These are phyloP conservation scores for Ceramica pisi DNA, from an alignment of 2,888 invertebrate genomes.

Conservation along the genomic window DNA sequence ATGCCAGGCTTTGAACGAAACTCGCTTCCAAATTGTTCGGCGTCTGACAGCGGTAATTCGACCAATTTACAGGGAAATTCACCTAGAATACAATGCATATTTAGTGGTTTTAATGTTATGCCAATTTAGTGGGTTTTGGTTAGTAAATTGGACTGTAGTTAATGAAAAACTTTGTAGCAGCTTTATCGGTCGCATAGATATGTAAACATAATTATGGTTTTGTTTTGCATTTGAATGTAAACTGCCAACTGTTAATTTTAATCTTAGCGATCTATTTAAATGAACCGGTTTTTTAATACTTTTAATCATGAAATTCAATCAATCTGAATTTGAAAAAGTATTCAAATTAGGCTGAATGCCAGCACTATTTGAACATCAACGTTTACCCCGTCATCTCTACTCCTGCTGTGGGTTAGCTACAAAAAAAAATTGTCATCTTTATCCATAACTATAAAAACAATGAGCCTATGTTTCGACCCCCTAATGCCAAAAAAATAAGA, in stretches of 20 bases:
- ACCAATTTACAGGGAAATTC: conserved; percentile 41
- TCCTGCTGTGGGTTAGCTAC: too few relatives aligned
- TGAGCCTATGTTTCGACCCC: not conserved
- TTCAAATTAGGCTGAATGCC: too few relatives aligned
- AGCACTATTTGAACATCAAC: too few relatives aligned
- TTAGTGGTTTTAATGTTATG: conserved; percentile 48
- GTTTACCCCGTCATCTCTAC: too few relatives aligned
- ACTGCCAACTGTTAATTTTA: not conserved
- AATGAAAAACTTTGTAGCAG: conserved; percentile 17
- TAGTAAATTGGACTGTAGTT: conserved; percentile 27
- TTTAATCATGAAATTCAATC: too few relatives aligned
- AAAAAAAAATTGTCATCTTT: not conserved
- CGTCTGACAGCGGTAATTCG: conserved; percentile 37
- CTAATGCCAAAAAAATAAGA: not conserved
- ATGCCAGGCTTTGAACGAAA: conserved; percentile 16
- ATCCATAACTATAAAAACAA: not conserved
- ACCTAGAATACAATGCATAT: conserved; percentile 40
- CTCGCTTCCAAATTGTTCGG: conserved; percentile 29
- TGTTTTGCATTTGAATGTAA: not conserved
- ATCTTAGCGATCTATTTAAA: too few relatives aligned
- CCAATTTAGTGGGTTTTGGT: conserved; percentile 38
- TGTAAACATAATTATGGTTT: conserved; percentile 3
- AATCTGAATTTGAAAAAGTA: too few relatives aligned
- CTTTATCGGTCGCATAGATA: not conserved
- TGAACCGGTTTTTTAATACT: too few relatives aligned